Percentiles rank a stretch among this genome's conserved stretches.
phyloP scores from a whole-genome alignment of 2,888 invertebrate species.

The Xestia c-nigrum region DNA sequence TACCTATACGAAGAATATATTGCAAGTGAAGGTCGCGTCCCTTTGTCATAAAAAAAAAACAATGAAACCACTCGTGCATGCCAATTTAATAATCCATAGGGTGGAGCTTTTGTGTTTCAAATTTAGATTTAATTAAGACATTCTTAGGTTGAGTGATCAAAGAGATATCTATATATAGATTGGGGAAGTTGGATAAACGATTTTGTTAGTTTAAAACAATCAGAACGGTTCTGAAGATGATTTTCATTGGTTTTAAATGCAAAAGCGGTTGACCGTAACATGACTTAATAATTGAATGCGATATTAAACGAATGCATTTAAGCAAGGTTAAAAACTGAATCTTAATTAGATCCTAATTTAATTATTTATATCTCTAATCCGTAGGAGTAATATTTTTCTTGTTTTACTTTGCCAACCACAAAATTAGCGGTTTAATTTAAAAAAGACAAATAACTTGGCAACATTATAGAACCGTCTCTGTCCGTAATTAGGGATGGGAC shows the following conservation, averaged over 20 bases:
- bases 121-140: slow-evolving; percentile 60
- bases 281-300: too few species aligned
- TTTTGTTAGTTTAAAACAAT: slow-evolving; percentile 20
- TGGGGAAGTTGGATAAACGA: slow-evolving; percentile 21
- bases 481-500: slow-evolving; percentile 63
- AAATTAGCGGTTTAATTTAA: slow-evolving; percentile 55
- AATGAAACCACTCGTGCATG: slow-evolving; percentile 55
- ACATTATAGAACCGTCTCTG: slow-evolving; percentile 43
- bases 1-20: slow-evolving; percentile 49
- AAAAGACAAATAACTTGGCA: slow-evolving; percentile 54
- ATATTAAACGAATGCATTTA: not conserved
- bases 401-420: slow-evolving; percentile 1
- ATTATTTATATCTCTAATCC: not conserved
- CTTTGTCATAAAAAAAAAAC: slow-evolving; percentile 57
- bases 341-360: not conserved
- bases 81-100: slow-evolving; percentile 53
- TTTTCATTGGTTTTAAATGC: not conserved
- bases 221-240: not conserved
- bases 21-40: slow-evolving; percentile 51
- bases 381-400: not conserved
- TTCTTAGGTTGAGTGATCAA: slow-evolving; percentile 54
- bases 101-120: slow-evolving; percentile 29
- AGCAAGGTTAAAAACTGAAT: not conserved
- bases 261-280: not conserved
- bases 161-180: slow-evolving; percentile 52